Evolutionary conservation across 1,140 invertebrate genomes (phyloP).

Genomic region (Drosophila willistoni): DNA sequence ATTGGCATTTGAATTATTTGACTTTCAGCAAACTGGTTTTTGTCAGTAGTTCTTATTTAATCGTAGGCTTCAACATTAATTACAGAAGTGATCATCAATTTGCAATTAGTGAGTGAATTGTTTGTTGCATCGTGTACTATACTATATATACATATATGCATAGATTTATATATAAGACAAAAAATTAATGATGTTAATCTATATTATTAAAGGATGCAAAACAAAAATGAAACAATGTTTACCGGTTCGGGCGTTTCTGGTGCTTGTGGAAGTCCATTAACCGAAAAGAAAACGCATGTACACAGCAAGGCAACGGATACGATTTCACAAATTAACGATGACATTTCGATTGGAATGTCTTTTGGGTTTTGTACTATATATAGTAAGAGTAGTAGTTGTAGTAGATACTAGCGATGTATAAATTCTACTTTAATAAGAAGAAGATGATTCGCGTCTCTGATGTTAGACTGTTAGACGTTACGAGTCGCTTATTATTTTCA

Average conservation of each 20-base stretch:
- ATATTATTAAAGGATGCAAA: not conserved
- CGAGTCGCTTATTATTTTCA: constrained; percentile 27
- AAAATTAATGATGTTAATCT: not conserved
- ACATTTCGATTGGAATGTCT: constrained; percentile 25
- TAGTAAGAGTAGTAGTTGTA: not conserved
- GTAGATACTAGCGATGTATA: not conserved
- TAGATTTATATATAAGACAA: not conserved
- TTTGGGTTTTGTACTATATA: constrained; percentile 11
- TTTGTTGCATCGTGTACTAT: not conserved
- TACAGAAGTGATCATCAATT: not conserved
- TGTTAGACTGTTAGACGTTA: constrained; percentile 16
- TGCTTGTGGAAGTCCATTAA: constrained; percentile 45
- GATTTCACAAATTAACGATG: constrained; percentile 30
- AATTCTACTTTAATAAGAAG: constrained; percentile 1
- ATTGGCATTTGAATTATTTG: constrained; percentile 10
- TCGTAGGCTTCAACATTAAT: constrained; percentile 1
- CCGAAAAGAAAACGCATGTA: constrained; percentile 33
- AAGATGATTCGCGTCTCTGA: not conserved
- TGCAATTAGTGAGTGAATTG: not conserved
- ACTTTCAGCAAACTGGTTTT: constrained; percentile 4
- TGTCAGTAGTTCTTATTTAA: constrained; percentile 8
- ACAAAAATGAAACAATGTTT: constrained; percentile 4
- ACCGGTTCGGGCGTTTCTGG: constrained; percentile 52
- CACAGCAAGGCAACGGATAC: constrained; percentile 30
- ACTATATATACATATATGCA: not conserved